A percentile compares a stretch with the other conserved stretches of the same genome.
Evolutionary conservation across 2,113 vertebrate genomes (phyloP).

Genomic region (Hystrix brachyura): DNA sequence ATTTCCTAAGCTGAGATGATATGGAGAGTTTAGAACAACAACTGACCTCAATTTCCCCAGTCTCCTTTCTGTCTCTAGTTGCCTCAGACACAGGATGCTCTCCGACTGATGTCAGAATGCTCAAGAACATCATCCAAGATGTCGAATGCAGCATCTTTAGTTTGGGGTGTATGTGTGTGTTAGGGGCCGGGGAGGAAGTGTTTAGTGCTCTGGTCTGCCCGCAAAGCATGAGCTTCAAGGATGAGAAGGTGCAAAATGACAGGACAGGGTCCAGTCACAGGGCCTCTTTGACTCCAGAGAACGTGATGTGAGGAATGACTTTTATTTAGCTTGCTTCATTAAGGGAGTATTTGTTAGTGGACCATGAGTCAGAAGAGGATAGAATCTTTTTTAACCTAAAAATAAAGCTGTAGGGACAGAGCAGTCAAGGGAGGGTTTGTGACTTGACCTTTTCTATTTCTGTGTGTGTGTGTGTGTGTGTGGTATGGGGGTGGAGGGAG

Average conservation of each 20-base stretch:
- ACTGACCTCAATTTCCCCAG: background rate
- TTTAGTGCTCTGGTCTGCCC: background rate
- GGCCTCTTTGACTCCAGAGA: slow-evolving; percentile 72
- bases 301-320: background rate
- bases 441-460: slow-evolving; percentile 81
- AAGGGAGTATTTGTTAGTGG: slow-evolving; percentile 34
- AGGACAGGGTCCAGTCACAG: slow-evolving; percentile 21
- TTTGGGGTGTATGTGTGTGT: background rate
- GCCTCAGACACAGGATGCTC: background rate
- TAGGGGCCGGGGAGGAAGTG: background rate
- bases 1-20: background rate
- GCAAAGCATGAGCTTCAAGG: background rate
- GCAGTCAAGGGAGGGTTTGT: slow-evolving; percentile 48
- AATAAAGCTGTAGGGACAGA: slow-evolving; percentile 77
- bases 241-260: background rate
- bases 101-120: background rate
- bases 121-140: background rate
- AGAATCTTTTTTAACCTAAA: slow-evolving; percentile 84
- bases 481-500: background rate
- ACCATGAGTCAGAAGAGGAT: slow-evolving; percentile 79
- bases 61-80: background rate
- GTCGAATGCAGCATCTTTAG: background rate
- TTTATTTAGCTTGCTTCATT: background rate
- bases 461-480: background rate
- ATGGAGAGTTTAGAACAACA: too few relatives aligned